Evolutionary conservation across 2,113 vertebrate species (phyloP).

Genomic region (Pitta sordida): DNA sequence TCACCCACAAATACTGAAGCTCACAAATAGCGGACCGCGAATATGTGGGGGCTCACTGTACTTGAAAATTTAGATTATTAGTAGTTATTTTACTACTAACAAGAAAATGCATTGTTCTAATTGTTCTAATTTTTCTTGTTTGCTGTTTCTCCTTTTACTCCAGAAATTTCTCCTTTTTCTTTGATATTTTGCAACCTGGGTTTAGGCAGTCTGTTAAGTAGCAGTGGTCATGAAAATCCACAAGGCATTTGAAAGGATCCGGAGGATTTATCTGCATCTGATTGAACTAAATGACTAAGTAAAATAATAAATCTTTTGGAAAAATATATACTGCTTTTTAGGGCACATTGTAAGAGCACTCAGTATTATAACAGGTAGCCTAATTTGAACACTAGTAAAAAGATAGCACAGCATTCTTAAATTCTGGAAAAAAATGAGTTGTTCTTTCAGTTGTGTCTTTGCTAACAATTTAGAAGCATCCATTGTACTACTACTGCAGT

Average conservation of each 20-base stretch:
- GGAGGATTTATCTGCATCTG: not conserved
- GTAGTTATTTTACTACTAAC: not conserved
- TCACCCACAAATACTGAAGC: too few relatives aligned
- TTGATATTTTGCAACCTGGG: not conserved
- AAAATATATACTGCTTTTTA: not conserved
- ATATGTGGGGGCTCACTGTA: too few relatives aligned
- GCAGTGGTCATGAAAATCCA: not conserved
- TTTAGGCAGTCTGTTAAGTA: not conserved
- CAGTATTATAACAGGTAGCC: not conserved
- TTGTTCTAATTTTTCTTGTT: not conserved
- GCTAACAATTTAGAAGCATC: constrained; percentile 73
- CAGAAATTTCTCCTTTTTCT: not conserved
- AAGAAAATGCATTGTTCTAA: not conserved
- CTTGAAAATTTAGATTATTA: not conserved
- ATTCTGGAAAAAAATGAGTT: constrained; percentile 37
- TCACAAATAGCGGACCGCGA: too few relatives aligned
- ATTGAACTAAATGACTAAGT: not conserved
- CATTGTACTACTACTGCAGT: constrained; percentile 73
- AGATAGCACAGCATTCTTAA: constrained; percentile 19
- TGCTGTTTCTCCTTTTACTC: not conserved
- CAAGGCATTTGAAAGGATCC: not conserved
- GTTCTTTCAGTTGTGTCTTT: constrained; percentile 68
- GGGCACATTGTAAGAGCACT: not conserved
- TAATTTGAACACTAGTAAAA: constrained; percentile 16
- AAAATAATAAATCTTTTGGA: not conserved